Evolutionary conservation across 2,797 vertebrate species (phyloP), one percentile per base, ranked within the genome.

Genomic region (Microchirus variegatus): DNA sequence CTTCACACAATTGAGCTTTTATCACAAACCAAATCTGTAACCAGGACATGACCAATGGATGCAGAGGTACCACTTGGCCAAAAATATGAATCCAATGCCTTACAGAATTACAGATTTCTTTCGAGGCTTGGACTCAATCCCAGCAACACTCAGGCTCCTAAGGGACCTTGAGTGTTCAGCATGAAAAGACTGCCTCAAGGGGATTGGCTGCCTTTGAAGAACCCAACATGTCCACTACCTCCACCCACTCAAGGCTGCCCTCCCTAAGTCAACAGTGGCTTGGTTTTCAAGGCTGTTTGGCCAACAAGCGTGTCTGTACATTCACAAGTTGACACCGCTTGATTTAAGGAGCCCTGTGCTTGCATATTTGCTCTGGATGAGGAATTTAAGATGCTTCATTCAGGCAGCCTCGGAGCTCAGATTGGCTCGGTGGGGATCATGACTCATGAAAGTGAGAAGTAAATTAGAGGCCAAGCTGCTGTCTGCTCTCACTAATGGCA

Each of bases 281-380:
- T 43, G 5, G 40, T 83, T 90, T 90, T 85, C 82, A 85, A 79
- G 76, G 85, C 73, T 84, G 67, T 86, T 88, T 88, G 80, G 71
- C 85, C 79, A 89, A 86, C 80, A 89, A 87, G 77, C 42, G 42
- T 80, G 81, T 82, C 83, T 86, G 79, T 90, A 85, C 87, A 85
- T 90, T 91, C 80, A 88, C 89, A 87, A 83, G 82, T 84, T 83
- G 83, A 87, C 89, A 89, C 85, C 78, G 86, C 63, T 49, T 88
- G 87, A 91, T 90, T 89, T 90, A 86, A 81, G 72, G 69, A 84
- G 70, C 53, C 15, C 70, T 46, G 38, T 15, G 3, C 77, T 63
- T 47, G 59, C 77, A 64, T 84, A 76, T 89, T 91, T 88, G 55
- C 78, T 62, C 54, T 51, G 67, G 60, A 79, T 42, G 53, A 77